Evolutionary conservation across 2,797 vertebrate genomes (phyloP).

Genomic region (Lindbergichthys nudifrons): DNA sequence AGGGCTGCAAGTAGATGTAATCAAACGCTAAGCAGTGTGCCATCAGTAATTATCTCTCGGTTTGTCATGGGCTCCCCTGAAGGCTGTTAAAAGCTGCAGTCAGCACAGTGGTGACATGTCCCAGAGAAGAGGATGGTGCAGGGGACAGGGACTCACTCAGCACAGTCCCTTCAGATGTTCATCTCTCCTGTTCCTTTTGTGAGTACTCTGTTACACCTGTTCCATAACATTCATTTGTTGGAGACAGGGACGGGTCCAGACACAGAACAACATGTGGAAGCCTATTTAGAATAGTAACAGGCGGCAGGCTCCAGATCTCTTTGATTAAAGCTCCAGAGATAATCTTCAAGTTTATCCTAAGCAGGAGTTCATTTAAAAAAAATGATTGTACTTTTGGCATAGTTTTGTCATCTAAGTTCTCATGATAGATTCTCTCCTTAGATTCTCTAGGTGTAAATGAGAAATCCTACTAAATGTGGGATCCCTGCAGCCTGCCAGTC

Average conservation of each 20-base stretch:
- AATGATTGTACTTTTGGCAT: not conserved
- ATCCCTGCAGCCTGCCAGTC: not conserved
- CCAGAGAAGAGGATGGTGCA: constrained; percentile 34
- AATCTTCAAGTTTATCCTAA: constrained; percentile 25
- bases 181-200: not conserved
- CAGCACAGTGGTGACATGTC: constrained; percentile 56
- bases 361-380: constrained; percentile 17
- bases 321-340: constrained; percentile 5
- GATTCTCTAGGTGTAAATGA: not conserved
- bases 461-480: not conserved
- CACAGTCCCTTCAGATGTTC: constrained; percentile 21
- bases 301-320: not conserved
- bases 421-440: no score
- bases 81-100: constrained; percentile 44
- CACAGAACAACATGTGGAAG: constrained; percentile 10
- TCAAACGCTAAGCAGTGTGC: constrained; percentile 30
- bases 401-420: not conserved
- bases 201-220: not conserved
- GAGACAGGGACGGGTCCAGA: constrained; percentile 2
- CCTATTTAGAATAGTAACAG: constrained; percentile 10
- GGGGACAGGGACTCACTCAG: constrained; percentile 25
- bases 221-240: not conserved
- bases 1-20: constrained; percentile 11
- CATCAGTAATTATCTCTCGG: constrained; percentile 30
- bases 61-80: constrained; percentile 28